phyloP scores from a whole-genome alignment of 2,888 invertebrate species.

The Mechanitis messenoides region DNA sequence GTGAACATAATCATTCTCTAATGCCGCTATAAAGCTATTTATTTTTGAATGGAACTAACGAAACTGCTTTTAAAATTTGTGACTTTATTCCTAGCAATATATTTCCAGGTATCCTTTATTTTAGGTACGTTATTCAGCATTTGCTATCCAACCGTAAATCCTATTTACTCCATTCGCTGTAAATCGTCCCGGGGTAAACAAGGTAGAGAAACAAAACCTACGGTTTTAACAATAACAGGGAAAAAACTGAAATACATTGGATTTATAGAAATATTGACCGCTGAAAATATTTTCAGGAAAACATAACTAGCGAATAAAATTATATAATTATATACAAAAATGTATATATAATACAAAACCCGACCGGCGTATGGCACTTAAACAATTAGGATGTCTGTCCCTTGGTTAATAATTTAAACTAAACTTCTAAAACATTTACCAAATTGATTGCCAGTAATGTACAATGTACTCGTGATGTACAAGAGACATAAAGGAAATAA shows the following conservation, averaged over 20 bases:
- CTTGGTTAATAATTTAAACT: too few relatives aligned
- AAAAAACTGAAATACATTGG: constrained; percentile 20
- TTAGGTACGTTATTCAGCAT: constrained; percentile 18
- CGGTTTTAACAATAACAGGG: constrained; percentile 30
- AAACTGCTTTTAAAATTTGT: background rate
- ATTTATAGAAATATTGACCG: background rate
- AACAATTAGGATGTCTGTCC: too few relatives aligned
- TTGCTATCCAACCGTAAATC: constrained; percentile 36
- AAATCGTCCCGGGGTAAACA: constrained; percentile 31
- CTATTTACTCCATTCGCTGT: constrained; percentile 27
- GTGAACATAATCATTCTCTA: too few relatives aligned
- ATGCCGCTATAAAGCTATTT: background rate
- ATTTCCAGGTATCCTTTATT: constrained; percentile 11
- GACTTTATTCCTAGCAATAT: background rate
- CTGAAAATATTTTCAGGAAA: background rate
- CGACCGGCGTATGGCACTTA: too few relatives aligned
- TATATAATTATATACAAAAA: background rate
- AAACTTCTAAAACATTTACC: background rate
- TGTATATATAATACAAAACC: background rate
- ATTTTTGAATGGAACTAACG: background rate
- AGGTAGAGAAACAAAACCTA: constrained; percentile 17
- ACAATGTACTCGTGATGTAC: too few relatives aligned
- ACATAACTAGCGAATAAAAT: background rate
- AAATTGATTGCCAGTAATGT: background rate
- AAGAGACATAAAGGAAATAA: background rate